Evolutionary conservation across 2,113 vertebrate species (phyloP).

Genomic region (Dasyornis broadbenti): DNA sequence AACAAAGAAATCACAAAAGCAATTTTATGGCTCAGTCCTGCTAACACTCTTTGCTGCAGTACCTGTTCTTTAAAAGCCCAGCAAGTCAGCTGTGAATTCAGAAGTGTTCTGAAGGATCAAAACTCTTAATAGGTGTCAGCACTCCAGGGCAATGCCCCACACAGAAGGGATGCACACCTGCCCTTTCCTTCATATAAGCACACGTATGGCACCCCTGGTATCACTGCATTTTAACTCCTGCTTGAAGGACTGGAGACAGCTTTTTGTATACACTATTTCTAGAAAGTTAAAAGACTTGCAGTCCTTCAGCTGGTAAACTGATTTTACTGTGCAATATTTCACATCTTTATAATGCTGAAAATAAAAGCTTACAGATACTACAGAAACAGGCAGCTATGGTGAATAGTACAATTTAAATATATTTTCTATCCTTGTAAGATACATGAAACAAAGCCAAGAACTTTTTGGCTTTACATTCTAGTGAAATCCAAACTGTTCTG

Average conservation of each 20-base stretch:
- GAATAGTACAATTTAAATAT: slow-evolving; percentile 64
- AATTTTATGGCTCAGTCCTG: neutral
- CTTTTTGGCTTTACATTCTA: slow-evolving; percentile 72
- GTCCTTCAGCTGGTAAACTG: slow-evolving; percentile 50
- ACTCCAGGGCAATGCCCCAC: neutral
- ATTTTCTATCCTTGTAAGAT: slow-evolving; percentile 66
- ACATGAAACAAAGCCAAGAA: slow-evolving; percentile 75
- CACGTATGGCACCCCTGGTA: fast-evolving
- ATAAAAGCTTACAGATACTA: slow-evolving; percentile 68
- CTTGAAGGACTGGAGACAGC: neutral
- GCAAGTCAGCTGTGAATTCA: neutral
- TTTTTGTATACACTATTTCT: neutral
- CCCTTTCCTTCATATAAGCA: neutral
- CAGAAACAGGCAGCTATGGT: slow-evolving; percentile 61
- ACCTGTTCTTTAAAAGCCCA: neutral
- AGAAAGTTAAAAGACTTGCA: neutral
- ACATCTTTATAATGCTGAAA: slow-evolving; percentile 38
- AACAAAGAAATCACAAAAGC: neutral
- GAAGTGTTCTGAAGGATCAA: neutral
- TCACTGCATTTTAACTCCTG: neutral
- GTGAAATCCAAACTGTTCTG: slow-evolving; percentile 76
- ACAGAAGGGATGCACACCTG: neutral
- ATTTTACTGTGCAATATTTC: slow-evolving; percentile 51
- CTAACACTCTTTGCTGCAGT: neutral
- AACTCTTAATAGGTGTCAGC: neutral